Conservation (phyloP, 2,113 vertebrate species). For the Maccullochella peelii region DNA sequence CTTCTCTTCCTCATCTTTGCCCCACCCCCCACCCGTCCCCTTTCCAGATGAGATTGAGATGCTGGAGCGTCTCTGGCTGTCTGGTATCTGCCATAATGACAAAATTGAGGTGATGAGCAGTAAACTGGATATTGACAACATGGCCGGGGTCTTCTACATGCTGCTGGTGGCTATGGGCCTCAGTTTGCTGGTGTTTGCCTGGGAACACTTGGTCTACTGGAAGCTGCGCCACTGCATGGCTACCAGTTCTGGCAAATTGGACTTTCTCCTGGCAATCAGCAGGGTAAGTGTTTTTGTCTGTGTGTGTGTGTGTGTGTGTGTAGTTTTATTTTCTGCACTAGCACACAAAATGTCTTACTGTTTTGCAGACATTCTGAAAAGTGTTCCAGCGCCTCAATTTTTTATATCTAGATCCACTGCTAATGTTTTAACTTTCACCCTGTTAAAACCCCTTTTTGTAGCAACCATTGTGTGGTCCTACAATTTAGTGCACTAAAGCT, state of each 20-base stretch:
- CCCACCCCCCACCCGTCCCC: background rate
- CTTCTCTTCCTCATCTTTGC: background rate
- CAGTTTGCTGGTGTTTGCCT: conserved; percentile 91
- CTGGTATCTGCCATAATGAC: conserved; percentile 93
- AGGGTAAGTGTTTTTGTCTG: conserved; percentile 81
- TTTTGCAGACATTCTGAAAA: conserved; percentile 7
- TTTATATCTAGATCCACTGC: background rate
- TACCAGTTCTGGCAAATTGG: conserved; percentile 88
- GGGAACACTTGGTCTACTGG: conserved; percentile 94
- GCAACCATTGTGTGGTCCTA: background rate
- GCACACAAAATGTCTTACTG: conserved; percentile 3
- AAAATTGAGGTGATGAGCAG: conserved; percentile 96
- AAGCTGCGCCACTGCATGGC: conserved; percentile 90
- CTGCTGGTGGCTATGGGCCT: conserved; percentile 93
- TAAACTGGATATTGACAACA: conserved; percentile 94
- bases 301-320: conserved; percentile 14
- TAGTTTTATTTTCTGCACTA: conserved; percentile 3
- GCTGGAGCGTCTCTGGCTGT: conserved; percentile 92
- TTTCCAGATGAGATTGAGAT: conserved; percentile 92
- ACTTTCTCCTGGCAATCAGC: conserved; percentile 92
- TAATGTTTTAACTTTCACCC: conserved; percentile 15
- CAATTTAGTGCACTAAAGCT: background rate
- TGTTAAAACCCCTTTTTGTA: background rate
- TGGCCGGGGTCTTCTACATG: conserved; percentile 95
- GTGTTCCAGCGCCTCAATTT: background rate